Base-by-base conservation (phyloP, 2,113 vertebrate species). In the Ginglymostoma cirratum region DNA sequence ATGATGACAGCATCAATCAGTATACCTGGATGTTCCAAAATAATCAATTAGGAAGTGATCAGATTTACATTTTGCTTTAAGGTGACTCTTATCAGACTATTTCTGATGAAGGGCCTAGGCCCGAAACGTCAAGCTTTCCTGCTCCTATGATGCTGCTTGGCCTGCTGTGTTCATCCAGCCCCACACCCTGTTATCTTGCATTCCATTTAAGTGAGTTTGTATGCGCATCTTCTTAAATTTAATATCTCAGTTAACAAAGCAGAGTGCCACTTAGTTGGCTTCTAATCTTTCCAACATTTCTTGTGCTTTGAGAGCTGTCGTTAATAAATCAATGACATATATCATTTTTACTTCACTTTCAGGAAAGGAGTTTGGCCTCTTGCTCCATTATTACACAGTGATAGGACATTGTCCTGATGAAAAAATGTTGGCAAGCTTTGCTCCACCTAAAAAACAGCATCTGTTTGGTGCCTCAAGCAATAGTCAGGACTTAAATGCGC, bases 401-500 rank as follows among this genome's bases (percentile, higher is more conserved):
- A 45, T 27, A 23, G 92, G 66, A 34, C 66, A 72, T 42, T 48
- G 69, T 72, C 30, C 69, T 52, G 94, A 95, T 17, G 52, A 45
- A 19, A n/a, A 72, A 14, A 72, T 48, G 23, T 72, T 95, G 93
- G 27, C 67, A 21, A 42, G 93, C 94, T 52, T 45, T 27, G 10
- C 38, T 52, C 0, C 2, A 72, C 94, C 1, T 48, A 23, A 95
- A 48, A 76, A 95, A 95, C 23, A 72, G 72, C 69, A 95, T 70
- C 67, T 95, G 67, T 95, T 27, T 70, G 42, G 34, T 95, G 66
- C 69, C 61, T 94, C n/a, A 42, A 67, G 92, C 92, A 94, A 69
- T 8, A 34, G 69, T 94, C 42, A 8, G 42, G 72, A 72, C 23
- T 52, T 72, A 42, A 72, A 5, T 95, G 69, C 24, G 45, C 24